Conservation (phyloP, 2,888 invertebrate species). For the Tipula confusa region DNA sequence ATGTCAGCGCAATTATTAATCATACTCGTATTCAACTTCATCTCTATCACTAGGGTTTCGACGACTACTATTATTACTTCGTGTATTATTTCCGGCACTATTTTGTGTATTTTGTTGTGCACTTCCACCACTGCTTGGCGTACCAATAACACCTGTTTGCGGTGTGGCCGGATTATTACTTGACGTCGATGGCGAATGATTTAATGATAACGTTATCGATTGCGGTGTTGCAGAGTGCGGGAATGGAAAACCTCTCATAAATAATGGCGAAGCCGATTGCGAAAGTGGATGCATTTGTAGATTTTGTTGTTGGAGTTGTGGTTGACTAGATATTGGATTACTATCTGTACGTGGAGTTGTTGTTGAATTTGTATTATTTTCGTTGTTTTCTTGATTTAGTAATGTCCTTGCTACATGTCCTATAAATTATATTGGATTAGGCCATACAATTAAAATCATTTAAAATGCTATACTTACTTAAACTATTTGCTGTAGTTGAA, state of each 20-base stretch:
- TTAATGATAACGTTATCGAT: conserved; percentile 12
- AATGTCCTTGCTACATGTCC: conserved; percentile 33
- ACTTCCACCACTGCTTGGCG: not conserved
- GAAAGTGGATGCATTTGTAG: conserved; percentile 33
- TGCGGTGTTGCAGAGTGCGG: conserved; percentile 29
- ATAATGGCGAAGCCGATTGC: conserved; percentile 31
- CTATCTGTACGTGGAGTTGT: not conserved
- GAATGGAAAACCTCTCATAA: conserved; percentile 36
- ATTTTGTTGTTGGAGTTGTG: conserved; percentile 32
- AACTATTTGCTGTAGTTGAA: conserved; percentile 35
- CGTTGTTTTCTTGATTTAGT: conserved; percentile 22
- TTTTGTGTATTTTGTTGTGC: conserved; percentile 30
- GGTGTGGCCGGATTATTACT: not conserved
- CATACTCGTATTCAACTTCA: conserved; percentile 44
- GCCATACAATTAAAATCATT: not conserved
- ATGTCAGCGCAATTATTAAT: conserved; percentile 35
- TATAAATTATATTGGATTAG: conserved; percentile 21
- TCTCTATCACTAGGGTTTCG: conserved; percentile 38
- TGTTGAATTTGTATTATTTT: conserved; percentile 30
- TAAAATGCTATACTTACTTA: conserved; percentile 36
- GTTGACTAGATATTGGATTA: conserved; percentile 34
- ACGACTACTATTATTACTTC: not conserved
- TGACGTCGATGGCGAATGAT: not conserved
- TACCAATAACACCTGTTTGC: not conserved
- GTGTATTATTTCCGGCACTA: not conserved